These are phyloP conservation scores for Discoglossus pictus DNA, from an alignment of 2,797 vertebrate genomes.

Conservation along the genomic window DNA sequence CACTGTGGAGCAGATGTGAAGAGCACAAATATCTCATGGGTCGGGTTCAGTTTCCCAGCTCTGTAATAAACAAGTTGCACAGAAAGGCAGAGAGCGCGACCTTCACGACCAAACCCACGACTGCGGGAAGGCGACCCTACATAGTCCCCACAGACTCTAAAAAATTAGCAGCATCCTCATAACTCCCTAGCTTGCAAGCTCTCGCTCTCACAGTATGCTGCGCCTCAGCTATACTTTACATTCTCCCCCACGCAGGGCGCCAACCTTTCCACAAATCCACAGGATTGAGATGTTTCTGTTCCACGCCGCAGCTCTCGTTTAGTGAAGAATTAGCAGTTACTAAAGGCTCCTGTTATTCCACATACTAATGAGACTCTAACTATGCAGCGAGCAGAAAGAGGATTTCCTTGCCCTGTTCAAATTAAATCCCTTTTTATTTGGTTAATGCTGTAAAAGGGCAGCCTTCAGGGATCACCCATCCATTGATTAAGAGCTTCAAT, in stretches of 20 bases:
- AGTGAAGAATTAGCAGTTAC: conserved; percentile 22
- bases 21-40: neutral
- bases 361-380: conserved; percentile 40
- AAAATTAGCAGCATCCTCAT: too few species aligned
- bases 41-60: neutral
- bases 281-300: conserved; percentile 10
- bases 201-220: neutral
- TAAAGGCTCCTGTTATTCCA: conserved; percentile 22
- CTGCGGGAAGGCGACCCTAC: neutral
- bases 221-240: too few species aligned
- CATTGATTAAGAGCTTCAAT: conserved; percentile 60
- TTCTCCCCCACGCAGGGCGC: conserved; percentile 2
- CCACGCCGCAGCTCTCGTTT: neutral
- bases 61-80: too few species aligned
- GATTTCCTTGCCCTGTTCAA: conserved; percentile 56
- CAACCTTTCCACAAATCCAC: neutral
- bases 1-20: conserved; percentile 5
- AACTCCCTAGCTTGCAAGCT: neutral
- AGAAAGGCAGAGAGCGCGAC: too few species aligned
- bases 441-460: conserved; percentile 62
- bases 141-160: too few species aligned
- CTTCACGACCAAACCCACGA: neutral
- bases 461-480: conserved; percentile 62
- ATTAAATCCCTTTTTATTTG: conserved; percentile 67
- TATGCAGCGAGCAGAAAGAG: conserved; percentile 44